phyloP scores from a whole-genome alignment of 2,888 invertebrate genomes.

The Drosophila borborema region DNA sequence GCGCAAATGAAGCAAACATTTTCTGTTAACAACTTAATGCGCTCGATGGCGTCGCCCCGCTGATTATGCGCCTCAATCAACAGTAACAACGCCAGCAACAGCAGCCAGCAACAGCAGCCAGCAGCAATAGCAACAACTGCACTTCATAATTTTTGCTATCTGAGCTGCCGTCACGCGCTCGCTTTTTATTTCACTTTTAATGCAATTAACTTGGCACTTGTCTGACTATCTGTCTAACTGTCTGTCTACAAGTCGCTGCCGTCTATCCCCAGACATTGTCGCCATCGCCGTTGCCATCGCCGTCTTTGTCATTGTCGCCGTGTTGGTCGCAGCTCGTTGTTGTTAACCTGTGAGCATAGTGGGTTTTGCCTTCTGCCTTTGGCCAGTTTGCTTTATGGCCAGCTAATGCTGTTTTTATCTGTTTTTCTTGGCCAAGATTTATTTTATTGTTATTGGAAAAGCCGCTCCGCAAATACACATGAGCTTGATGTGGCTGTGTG shows the following conservation, averaged over 20 bases:
- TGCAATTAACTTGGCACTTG: slow-evolving; percentile 79
- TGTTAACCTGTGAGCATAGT: slow-evolving; percentile 43
- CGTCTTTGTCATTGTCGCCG: slow-evolving; percentile 62
- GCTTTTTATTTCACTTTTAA: slow-evolving; percentile 79
- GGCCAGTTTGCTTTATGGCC: slow-evolving; percentile 69
- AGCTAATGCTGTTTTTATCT: slow-evolving; percentile 80
- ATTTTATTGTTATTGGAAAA: slow-evolving; percentile 79
- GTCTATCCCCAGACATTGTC: slow-evolving; percentile 47
- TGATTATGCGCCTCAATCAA: slow-evolving; percentile 80
- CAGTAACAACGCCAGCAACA: slow-evolving; percentile 52
- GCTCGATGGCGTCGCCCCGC: slow-evolving; percentile 67
- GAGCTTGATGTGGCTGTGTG: neutral
- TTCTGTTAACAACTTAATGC: slow-evolving; percentile 82
- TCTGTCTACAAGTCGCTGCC: slow-evolving; percentile 35
- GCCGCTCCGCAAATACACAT: slow-evolving; percentile 48
- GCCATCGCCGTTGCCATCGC: slow-evolving; percentile 29
- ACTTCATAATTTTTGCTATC: slow-evolving; percentile 80
- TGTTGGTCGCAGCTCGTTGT: slow-evolving; percentile 21
- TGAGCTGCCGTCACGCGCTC: slow-evolving; percentile 67
- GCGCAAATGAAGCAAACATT: slow-evolving; percentile 82
- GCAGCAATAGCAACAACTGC: slow-evolving; percentile 44
- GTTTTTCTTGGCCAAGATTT: slow-evolving; percentile 79
- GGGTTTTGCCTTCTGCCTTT: slow-evolving; percentile 50
- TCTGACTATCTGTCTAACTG: slow-evolving; percentile 59
- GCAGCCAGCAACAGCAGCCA: slow-evolving; percentile 7